Conservation (phyloP, 92 coral and sea anemone species). For the Porites evermanni region DNA sequence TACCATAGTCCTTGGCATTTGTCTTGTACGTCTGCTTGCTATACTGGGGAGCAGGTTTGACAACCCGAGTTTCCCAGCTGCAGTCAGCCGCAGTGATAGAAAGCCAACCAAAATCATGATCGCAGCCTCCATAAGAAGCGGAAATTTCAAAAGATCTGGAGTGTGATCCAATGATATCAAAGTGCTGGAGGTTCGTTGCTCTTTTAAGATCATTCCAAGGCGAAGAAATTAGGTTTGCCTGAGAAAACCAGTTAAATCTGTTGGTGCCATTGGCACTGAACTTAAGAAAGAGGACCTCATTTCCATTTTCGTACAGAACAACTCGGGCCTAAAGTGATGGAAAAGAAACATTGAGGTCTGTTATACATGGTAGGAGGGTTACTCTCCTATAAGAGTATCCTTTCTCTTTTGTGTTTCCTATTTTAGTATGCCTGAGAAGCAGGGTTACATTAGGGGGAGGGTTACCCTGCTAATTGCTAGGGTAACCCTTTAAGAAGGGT, state of each 20-base stretch:
- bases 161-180: conserved; percentile 9
- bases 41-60: not conserved
- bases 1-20: no score
- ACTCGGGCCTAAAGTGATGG: conserved; percentile 24
- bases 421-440: no score
- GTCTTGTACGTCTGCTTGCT: not conserved
- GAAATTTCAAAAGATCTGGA: conserved; percentile 20
- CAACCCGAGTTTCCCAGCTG: conserved; percentile 7
- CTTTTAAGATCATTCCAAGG: conserved; percentile 44
- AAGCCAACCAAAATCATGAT: conserved; percentile 13
- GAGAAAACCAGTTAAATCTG: conserved; percentile 39
- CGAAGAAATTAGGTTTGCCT: conserved; percentile 1
- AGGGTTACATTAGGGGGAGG: no score
- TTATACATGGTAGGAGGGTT: no score
- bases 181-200: not conserved
- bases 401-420: no score
- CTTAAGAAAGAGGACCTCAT: conserved; percentile 7
- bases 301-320: conserved; percentile 11
- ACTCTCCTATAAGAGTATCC: no score
- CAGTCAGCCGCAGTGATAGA: not conserved
- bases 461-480: no score
- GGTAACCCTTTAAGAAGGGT: no score
- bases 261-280: conserved; percentile 17
- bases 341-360: no score
- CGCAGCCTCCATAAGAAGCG: conserved; percentile 2